Conservation (phyloP, 2,797 vertebrate species). For the Danio albolineatus region DNA sequence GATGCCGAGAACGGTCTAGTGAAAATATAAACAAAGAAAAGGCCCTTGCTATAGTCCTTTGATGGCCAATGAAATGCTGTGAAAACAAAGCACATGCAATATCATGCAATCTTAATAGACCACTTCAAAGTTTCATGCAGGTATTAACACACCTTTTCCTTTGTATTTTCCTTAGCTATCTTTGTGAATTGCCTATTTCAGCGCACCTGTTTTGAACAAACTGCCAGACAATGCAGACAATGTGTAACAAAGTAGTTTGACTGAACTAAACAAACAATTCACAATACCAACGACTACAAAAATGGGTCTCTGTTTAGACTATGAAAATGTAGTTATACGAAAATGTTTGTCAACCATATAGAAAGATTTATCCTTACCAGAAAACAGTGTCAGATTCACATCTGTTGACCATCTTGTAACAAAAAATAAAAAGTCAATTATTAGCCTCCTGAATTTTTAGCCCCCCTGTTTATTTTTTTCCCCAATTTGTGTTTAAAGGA, state of each 20-base stretch:
- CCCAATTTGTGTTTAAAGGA: too few relatives aligned
- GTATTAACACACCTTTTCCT: conserved; percentile 12
- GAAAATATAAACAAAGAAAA: background rate
- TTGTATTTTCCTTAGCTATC: background rate
- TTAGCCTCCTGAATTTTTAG: too few relatives aligned
- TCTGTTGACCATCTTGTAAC: too few relatives aligned
- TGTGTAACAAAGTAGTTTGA: background rate
- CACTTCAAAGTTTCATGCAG: background rate
- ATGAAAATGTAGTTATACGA: too few relatives aligned
- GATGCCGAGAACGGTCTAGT: background rate
- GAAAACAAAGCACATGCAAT: background rate
- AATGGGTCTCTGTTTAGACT: too few relatives aligned
- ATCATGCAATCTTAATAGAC: background rate
- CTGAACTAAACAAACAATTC: conserved; percentile 18
- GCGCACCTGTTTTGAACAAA: background rate
- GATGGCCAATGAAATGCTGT: background rate
- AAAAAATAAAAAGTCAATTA: too few relatives aligned
- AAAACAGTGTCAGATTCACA: too few relatives aligned
- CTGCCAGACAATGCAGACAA: conserved; percentile 3
- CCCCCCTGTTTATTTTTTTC: too few relatives aligned
- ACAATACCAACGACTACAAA: background rate
- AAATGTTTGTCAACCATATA: too few relatives aligned
- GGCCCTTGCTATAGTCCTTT: background rate
- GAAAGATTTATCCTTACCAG: too few relatives aligned
- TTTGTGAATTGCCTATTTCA: conserved; percentile 1